These are phyloP conservation scores for Nanorana parkeri DNA, from an alignment of 2,113 vertebrate species.

Conservation along the genomic window DNA sequence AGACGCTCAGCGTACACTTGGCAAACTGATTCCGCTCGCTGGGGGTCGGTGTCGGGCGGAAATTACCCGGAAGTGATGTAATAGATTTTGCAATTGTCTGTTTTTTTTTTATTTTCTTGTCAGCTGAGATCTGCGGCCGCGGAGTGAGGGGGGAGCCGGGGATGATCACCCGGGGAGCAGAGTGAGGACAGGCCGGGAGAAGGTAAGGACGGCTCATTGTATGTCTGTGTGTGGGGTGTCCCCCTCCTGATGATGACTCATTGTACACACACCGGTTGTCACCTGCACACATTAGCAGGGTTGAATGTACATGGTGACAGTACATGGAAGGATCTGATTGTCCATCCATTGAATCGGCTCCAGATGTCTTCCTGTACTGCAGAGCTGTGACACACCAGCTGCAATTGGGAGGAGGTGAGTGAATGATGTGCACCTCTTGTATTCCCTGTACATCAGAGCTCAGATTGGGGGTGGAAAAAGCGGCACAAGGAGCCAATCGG, in stretches of 20 bases:
- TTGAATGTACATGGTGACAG: not conserved
- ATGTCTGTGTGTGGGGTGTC: not conserved
- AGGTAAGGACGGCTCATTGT: not conserved
- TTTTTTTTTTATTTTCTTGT: constrained; percentile 4
- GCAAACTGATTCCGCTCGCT: no score
- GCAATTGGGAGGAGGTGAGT: no score
- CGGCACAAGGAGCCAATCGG: no score
- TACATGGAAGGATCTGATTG: no score
- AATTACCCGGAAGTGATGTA: constrained; percentile 30
- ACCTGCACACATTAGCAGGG: no score
- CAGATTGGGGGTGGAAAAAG: no score
- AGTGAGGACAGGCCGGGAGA: not conserved
- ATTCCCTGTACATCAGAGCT: not conserved
- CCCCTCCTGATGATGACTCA: not conserved
- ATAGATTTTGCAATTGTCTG: no score
- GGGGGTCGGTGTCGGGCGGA: not conserved
- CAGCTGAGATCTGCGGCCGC: constrained; percentile 21
- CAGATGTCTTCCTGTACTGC: no score
- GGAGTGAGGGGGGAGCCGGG: not conserved
- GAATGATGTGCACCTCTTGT: not conserved
- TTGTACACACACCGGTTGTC: not conserved
- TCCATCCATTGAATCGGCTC: no score
- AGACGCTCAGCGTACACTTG: not conserved
- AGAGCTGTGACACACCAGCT: no score
- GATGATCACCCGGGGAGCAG: not conserved